Evolutionary conservation across 2,797 vertebrate species (phyloP).

Genomic region (Schizopygopsis pylzovi): DNA sequence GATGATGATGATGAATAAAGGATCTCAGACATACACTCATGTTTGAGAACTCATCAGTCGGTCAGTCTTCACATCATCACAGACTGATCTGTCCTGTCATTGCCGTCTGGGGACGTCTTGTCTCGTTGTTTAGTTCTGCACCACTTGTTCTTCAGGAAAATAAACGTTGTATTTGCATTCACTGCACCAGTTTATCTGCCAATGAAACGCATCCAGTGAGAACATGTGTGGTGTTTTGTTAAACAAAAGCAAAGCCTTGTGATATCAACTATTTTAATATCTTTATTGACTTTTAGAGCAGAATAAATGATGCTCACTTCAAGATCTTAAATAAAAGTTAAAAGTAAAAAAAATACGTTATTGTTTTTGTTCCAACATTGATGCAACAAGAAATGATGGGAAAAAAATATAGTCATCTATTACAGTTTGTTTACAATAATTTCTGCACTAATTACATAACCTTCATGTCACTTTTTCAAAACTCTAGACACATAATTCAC

Average conservation of each 20-base stretch:
- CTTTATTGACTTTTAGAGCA: slow-evolving; percentile 35
- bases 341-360: neutral
- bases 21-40: neutral
- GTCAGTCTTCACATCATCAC: neutral
- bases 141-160: neutral
- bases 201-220: neutral
- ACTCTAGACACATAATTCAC: no score
- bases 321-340: slow-evolving; percentile 65
- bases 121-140: neutral
- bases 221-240: neutral
- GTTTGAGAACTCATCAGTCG: neutral
- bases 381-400: slow-evolving; percentile 5
- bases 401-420: neutral
- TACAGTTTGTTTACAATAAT: no score
- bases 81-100: neutral
- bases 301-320: slow-evolving; percentile 59
- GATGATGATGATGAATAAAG: slow-evolving; percentile 55
- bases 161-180: neutral
- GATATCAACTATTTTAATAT: neutral
- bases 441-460: no score
- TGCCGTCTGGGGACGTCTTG: neutral
- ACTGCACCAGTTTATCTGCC: neutral
- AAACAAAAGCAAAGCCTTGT: neutral
- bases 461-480: no score
- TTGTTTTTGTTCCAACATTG: neutral